Evolutionary conservation across 2,113 vertebrate genomes (phyloP).

Genomic region (Tetraodon nigroviridis): DNA sequence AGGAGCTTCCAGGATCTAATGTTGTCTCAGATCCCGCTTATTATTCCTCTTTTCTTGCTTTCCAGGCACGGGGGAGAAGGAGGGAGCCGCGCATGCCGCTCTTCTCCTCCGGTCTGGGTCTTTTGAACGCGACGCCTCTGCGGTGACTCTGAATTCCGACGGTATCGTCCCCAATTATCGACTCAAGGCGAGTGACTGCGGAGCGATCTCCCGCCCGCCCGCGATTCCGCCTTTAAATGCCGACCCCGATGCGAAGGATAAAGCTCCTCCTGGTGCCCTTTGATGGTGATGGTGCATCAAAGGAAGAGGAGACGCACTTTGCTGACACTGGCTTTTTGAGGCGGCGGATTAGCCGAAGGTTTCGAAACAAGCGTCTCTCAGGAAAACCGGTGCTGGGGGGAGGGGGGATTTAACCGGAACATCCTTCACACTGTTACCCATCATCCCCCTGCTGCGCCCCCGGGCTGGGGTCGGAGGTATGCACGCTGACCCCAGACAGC

Average conservation of each 20-base stretch:
- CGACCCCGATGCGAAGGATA: conserved; percentile 19
- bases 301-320: conserved; percentile 33
- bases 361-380: conserved; percentile 24
- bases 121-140: conserved; percentile 44
- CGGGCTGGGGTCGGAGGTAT: conserved; percentile 26
- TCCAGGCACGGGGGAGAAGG: conserved; percentile 28
- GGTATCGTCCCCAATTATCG: conserved; percentile 55
- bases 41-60: conserved; percentile 20
- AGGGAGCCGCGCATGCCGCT: conserved; percentile 25
- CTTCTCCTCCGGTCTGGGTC: conserved; percentile 32
- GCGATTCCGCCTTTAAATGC: conserved; percentile 30
- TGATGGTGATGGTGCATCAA: conserved; percentile 49
- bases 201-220: conserved; percentile 41
- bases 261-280: conserved; percentile 35
- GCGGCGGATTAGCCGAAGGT: conserved; percentile 6
- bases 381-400: conserved; percentile 4
- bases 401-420: conserved; percentile 24
- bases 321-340: conserved; percentile 40
- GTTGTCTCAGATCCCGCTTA: conserved; percentile 26
- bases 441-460: neutral
- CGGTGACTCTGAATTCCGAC: conserved; percentile 43
- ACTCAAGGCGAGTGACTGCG: conserved; percentile 45
- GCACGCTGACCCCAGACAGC: conserved; percentile 34
- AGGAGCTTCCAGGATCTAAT: conserved; percentile 45
- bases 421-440: conserved; percentile 37